phyloP scores from a whole-genome alignment of 1,140 invertebrate genomes.

The Reticulitermes speratus region DNA sequence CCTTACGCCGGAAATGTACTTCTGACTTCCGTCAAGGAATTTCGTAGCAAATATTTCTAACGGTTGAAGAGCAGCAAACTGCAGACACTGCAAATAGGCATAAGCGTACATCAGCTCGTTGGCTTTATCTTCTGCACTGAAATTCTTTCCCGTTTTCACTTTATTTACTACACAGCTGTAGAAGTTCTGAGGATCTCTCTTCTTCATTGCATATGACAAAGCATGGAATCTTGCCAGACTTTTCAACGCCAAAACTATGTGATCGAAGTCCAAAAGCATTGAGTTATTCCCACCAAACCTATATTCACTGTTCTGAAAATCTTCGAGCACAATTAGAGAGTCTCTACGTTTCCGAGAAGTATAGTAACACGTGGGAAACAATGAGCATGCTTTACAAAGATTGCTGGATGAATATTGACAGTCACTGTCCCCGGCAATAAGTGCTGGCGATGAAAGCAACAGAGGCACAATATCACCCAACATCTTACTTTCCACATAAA shows the following conservation, averaged over 20 bases:
- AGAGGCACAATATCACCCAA: not conserved
- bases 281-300: not conserved
- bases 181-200: slow-evolving; percentile 40
- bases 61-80: not conserved
- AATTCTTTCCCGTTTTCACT: not conserved
- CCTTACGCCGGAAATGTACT: not conserved
- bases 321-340: slow-evolving; percentile 20
- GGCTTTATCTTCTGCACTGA: not conserved
- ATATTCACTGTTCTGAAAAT: not conserved
- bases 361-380: slow-evolving; percentile 25
- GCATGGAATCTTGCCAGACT: slow-evolving; percentile 48
- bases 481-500: slow-evolving; percentile 13
- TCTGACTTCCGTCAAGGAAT: too few species aligned
- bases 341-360: not conserved
- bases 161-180: slow-evolving; percentile 34
- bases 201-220: slow-evolving; percentile 44
- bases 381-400: not conserved
- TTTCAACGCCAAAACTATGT: slow-evolving; percentile 39
- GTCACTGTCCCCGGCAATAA: not conserved
- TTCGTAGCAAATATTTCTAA: not conserved
- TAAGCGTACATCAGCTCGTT: not conserved
- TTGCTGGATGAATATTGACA: not conserved
- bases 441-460: not conserved
- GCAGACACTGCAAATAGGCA: not conserved
- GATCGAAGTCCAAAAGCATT: slow-evolving; percentile 12